phyloP scores from a whole-genome alignment of 2,797 vertebrate genomes.

The Alectoris magna region DNA sequence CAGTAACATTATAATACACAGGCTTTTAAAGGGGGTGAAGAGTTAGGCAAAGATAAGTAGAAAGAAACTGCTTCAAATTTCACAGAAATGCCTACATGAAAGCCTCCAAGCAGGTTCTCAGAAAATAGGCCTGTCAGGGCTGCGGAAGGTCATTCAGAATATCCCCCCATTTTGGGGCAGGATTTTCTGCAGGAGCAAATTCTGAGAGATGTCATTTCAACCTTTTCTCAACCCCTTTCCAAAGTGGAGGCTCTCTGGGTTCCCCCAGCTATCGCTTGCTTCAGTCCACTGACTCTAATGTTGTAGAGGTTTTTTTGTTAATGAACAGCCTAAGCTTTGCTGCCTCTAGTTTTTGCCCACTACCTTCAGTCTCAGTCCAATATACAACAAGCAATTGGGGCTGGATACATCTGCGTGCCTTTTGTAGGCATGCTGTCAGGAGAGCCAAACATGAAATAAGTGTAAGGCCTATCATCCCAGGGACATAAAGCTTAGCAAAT shows the following conservation, averaged over 20 bases:
- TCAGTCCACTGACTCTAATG: neutral
- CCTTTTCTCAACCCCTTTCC: neutral
- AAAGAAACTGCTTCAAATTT: neutral
- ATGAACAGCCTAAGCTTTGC: neutral
- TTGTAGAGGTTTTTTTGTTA: neutral
- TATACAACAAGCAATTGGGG: neutral
- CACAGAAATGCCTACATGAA: rapidly evolving
- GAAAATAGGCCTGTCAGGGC: neutral
- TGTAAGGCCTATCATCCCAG: neutral
- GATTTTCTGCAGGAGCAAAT: neutral
- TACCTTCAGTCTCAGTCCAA: neutral
- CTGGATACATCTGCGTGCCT: neutral
- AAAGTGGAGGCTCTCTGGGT: neutral
- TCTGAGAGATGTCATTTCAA: neutral
- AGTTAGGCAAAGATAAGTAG: neutral
- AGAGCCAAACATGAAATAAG: rapidly evolving
- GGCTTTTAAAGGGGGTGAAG: neutral
- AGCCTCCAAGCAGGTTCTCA: neutral
- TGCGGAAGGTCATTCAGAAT: neutral
- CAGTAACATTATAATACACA: neutral
- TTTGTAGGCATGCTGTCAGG: neutral
- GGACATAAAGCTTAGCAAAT: neutral
- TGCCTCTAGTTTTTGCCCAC: neutral
- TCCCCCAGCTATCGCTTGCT: neutral
- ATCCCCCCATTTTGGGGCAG: neutral